phyloP scores from a whole-genome alignment of 1,140 invertebrate species.

The Drosophila triauraria region DNA sequence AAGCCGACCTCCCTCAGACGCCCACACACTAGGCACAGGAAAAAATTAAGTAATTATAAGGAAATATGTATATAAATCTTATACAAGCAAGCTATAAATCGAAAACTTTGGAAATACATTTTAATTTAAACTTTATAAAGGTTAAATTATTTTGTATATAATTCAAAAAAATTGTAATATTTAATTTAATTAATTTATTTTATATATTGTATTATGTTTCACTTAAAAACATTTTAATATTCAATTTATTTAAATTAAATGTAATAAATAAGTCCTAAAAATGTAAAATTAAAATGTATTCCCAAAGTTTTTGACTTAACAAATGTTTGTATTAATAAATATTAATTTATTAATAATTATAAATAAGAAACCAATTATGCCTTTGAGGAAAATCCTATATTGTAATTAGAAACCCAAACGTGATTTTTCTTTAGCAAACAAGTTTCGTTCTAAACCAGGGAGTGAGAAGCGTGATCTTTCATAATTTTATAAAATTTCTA shows the following conservation, averaged over 20 bases:
- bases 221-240: background rate
- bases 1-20: background rate
- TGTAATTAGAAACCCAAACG: background rate
- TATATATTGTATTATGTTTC: background rate
- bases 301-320: too few relatives aligned
- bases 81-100: too few relatives aligned
- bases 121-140: too few relatives aligned
- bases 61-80: background rate
- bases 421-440: background rate
- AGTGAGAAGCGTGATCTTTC: background rate
- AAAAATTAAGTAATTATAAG: background rate
- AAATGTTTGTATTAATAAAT: too few relatives aligned
- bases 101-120: too few relatives aligned
- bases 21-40: background rate
- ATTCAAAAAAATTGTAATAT: background rate
- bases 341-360: too few relatives aligned
- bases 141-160: too few relatives aligned
- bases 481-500: background rate
- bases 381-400: background rate
- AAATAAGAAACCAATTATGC: too few relatives aligned
- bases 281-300: too few relatives aligned
- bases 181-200: background rate
- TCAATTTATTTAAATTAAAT: background rate
- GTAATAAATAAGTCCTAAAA: too few relatives aligned
- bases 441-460: background rate